A percentile compares a stretch with the other conserved stretches of the same genome.
These are phyloP conservation scores for Apogon hyalosoma DNA, from an alignment of 2,797 vertebrate genomes.

Conservation along the genomic window DNA sequence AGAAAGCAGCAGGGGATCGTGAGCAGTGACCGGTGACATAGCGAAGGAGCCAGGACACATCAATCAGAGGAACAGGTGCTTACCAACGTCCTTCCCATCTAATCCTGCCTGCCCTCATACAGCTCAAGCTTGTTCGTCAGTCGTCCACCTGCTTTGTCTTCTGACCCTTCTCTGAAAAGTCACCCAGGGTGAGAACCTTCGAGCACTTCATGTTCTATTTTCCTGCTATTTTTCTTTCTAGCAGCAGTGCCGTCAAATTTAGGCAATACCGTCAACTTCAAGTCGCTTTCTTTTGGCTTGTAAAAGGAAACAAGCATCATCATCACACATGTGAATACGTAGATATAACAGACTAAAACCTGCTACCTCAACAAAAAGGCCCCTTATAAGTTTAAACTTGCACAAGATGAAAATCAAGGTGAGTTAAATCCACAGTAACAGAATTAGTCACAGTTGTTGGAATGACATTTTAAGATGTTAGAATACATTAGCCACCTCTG, in stretches of 20 bases:
- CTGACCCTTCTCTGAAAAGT: slow-evolving; percentile 55
- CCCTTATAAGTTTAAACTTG: background rate
- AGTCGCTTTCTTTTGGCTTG: background rate
- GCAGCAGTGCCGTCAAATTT: background rate
- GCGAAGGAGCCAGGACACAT: slow-evolving; percentile 61
- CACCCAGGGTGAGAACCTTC: slow-evolving; percentile 21
- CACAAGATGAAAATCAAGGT: slow-evolving; percentile 5
- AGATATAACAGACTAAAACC: background rate
- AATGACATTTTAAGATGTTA: too few relatives aligned
- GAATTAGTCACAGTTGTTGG: slow-evolving; percentile 9
- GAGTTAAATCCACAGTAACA: slow-evolving; percentile 15
- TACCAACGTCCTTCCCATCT: slow-evolving; percentile 37
- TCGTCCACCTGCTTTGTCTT: slow-evolving; percentile 56
- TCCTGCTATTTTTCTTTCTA: background rate
- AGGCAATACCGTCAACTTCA: background rate
- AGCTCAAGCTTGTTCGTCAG: slow-evolving; percentile 41
- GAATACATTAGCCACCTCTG: too few relatives aligned
- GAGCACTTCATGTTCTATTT: background rate
- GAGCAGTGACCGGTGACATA: slow-evolving; percentile 50
- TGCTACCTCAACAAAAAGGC: too few relatives aligned
- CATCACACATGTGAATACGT: background rate
- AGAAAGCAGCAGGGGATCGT: slow-evolving; percentile 33
- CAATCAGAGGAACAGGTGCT: slow-evolving; percentile 69
- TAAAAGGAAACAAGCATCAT: background rate
- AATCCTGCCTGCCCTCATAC: slow-evolving; percentile 47